Base-by-base conservation (phyloP, 2,113 vertebrate genomes). In the Erinaceus europaeus region DNA sequence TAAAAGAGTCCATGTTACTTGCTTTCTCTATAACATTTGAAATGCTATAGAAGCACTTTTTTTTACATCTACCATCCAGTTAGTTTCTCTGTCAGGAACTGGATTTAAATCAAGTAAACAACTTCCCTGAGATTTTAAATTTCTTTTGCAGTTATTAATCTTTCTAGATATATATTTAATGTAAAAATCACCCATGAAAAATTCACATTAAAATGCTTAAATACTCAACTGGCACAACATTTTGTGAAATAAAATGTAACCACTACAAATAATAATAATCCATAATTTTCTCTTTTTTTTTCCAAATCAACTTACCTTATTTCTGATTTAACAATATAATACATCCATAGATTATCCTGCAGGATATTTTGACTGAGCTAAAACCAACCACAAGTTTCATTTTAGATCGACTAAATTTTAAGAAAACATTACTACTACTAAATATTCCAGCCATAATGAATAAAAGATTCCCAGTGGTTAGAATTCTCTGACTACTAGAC, bases 241-340 rank as follows among this genome's bases (percentile, higher is more conserved):
- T 82, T 91, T 69, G 36, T 75, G 52, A 92, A 90, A 55, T 90
- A 83, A 93, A 90, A 68, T 18, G 90, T 20, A 81, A 90, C 87
- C 25, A 78, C 72, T 84, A 25, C 25, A 75, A 87, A 52, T 27
- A 82, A 46, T 34, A 72, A n/a, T 67, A 72, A 9, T 29, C 12
- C 23, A 85, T 27, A 10, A 59, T 86, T 88, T 88, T 90, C 40
- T 76, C 81, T 84, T 78, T n/a, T n/a, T 55, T 40, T 74, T 55
- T 90, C 94, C 15, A 82, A 84, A 93, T 88, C 29, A 93, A 82
- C 97, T 96, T 96, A 97, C 97, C 97, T 96, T 82, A 78, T 69
- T 86, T 84, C 62, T 71, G 59, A 91, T 52, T 74, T 94, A 89
- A 86, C 88, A 88, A 34, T 20, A 34, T 18, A 50, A 0, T 0